Base-by-base conservation (phyloP, 1,140 invertebrate genomes). In the Solen grandis region DNA sequence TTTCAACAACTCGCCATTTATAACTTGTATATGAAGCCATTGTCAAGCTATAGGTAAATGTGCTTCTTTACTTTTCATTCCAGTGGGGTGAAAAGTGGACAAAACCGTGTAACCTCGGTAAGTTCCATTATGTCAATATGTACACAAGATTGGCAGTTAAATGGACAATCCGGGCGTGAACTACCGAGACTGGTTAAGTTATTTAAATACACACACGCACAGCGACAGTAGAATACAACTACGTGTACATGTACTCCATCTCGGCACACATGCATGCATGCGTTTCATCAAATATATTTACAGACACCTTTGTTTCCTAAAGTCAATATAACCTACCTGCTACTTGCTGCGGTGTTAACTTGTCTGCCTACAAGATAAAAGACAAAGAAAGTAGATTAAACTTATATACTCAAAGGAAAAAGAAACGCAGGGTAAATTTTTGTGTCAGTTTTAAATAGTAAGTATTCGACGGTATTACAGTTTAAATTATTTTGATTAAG, bases 341-440 rank as follows among this genome's bases (percentile, higher is more conserved):
- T 8, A 70, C 52, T 70, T 70, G 68, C 52, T 50, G 41, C 29
- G 70, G 25, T 14, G 70, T 73, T 57, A 73, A 59, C 33, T 36
- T 59, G 52, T 41, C 65, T 46, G 65, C 14, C 22, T 33, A 14
- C 27, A 25, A n/a, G 36, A 25, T 27, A 33, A 31, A 25, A 27
- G 31, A 8, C 31, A 16, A n/a, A n/a, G n/a, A n/a, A n/a, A n/a
- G n/a, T n/a, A n/a, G n/a, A n/a, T n/a, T n/a, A n/a, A n/a, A n/a
- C n/a, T n/a, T n/a, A n/a, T n/a, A n/a, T n/a, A n/a, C n/a, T n/a
- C n/a, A n/a, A n/a, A n/a, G n/a, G n/a, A n/a, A n/a, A n/a, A n/a
- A n/a, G n/a, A n/a, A n/a, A n/a, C n/a, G n/a, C n/a, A n/a, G n/a
- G n/a, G n/a, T n/a, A n/a, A n/a, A n/a, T n/a, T n/a, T n/a, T n/a